A percentile compares a stretch with the other conserved stretches of the same genome.
Conservation (phyloP, 2,888 invertebrate species). For the Callyntrura sp. region DNA sequence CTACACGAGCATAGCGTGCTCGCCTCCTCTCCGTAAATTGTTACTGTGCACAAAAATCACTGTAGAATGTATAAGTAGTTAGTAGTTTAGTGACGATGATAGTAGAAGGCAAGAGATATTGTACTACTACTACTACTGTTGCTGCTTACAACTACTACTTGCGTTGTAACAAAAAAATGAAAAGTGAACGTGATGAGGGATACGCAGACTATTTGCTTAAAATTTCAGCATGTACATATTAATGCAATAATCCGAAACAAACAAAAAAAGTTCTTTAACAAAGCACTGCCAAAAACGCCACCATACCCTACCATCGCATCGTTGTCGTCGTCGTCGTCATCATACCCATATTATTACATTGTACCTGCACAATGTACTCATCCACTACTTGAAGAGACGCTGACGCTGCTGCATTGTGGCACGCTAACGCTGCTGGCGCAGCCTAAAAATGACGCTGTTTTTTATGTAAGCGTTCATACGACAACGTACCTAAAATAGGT, state of each 20-base stretch:
- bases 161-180: slow-evolving; percentile 16
- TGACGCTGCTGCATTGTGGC: slow-evolving; percentile 39
- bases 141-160: not conserved
- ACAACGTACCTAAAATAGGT: no score
- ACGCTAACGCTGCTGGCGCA: not conserved
- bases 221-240: not conserved
- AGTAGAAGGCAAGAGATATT: not conserved
- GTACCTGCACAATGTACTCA: not conserved
- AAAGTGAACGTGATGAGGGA: slow-evolving; percentile 13
- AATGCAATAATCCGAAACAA: not conserved
- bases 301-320: not conserved
- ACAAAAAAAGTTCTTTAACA: slow-evolving; percentile 18
- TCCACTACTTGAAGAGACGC: slow-evolving; percentile 24
- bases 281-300: slow-evolving; percentile 39
- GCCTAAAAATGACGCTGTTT: slow-evolving; percentile 13
- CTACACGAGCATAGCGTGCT: not conserved
- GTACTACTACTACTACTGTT: not conserved
- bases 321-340: slow-evolving; percentile 3
- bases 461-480: not conserved
- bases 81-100: not conserved
- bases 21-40: not conserved
- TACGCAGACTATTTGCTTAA: not conserved
- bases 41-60: slow-evolving; percentile 35
- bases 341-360: not conserved
- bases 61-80: not conserved